Evolutionary conservation across 92 coral and sea anemone species (phyloP), one percentile per base, ranked within the genome.

Genomic region (Zoanthus sociatus): DNA sequence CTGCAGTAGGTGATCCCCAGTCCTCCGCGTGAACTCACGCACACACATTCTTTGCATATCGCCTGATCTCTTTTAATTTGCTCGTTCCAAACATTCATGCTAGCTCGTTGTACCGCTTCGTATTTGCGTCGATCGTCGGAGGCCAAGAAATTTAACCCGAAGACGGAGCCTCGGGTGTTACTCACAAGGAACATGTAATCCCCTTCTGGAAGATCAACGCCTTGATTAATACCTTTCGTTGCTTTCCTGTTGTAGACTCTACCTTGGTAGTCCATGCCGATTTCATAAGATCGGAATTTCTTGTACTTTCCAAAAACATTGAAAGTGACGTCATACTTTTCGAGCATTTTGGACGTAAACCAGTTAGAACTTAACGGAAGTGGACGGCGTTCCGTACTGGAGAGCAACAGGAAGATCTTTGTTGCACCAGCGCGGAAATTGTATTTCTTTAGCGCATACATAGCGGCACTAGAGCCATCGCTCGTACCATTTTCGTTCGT

Each of bases 241-340:
- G 72, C 77, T 89, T 93, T 94, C 71, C 96, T 71, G 85, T 86
- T 90, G 79, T 88, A 93, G 53, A 94, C 86, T 69, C 89, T 55
- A 11, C 98, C 98, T 54, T 87, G 87, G 92, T 86, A 94, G 30
- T 94, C 95, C 76, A 93, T 95, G 74, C 98, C 98, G 17, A 91
- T 82, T 4, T 74, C 60, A 61, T 91, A 78, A 54, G 90, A 83
- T 14, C 81, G 89, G 82, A 86, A 78, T 55, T 91, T 94, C 71
- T 88, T 79, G 92, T 97, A 97, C 82, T 94, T 95, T 69, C 98
- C 98, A 82, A 97, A 93, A 42, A 97, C 94, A 88, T 97, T 97
- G 4, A 97, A 81, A 9, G 93, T 95, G 90, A 97, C 92, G 84
- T 94, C 99, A 9, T 92, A 94, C 84, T 87, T 84, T 75, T 93